Evolutionary conservation across 2,888 invertebrate species (phyloP), one percentile per base, ranked within the genome.

Genomic region (Agrilus mali): DNA sequence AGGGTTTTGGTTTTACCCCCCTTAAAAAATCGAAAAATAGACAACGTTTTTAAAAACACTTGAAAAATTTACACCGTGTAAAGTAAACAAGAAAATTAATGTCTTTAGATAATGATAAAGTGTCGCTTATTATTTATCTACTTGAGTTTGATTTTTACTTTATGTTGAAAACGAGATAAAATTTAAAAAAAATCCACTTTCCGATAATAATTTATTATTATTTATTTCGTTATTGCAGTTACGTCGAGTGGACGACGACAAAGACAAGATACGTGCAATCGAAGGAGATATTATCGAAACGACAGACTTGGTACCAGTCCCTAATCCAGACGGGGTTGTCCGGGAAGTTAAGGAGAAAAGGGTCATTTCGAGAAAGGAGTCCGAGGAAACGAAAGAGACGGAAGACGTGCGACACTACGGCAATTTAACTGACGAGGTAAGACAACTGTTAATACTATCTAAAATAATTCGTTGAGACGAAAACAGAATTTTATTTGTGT

Each of bases 361-460:
- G 27, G 80, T 89, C 45, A 76, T 85, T 52, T 87, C 87, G 37
- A 75, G 86, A 47, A 86, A 89, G 66, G 82, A 89, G 61, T 82
- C 80, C 36, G 85, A 89, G 57, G 82, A 87, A 54, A 77, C 81
- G 33, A 72, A 80, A 49, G 89, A 90, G 66, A 87, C 84, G 0
- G 89, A 90, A 67, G 86, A 90, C 68, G 75, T 84, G 46, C 80
- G 82, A 55, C 84, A 89, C 59, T 71, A 80, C 43, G 89, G 89
- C 31, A 86, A 89, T 60, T 84, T 89, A 58, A 83, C 86, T 40
- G 89, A 90, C 66, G 81, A 88, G 74, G 90, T 89, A 59, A 77
- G 77, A 27, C 27, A 10, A 27, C 8, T 27, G 8, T 1, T 27
- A 20, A 1, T 6, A 20, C 20, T 20, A 6, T 27, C 1, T 27